Evolutionary conservation across 2,797 vertebrate species (phyloP).

Genomic region (Hippoglossus hippoglossus): DNA sequence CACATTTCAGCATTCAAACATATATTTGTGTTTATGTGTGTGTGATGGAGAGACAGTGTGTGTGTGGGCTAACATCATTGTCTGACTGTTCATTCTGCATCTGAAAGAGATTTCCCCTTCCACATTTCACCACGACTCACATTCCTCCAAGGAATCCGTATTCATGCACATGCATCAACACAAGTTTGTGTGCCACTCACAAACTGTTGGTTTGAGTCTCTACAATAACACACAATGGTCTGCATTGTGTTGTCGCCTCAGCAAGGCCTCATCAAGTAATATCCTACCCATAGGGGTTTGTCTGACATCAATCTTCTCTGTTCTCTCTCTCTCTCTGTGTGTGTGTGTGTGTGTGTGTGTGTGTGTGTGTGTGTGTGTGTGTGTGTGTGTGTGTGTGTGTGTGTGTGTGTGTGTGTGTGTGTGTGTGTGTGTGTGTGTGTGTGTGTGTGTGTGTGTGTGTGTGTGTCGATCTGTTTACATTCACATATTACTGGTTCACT

Average conservation of each 20-base stretch:
- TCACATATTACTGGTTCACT: constrained; percentile 70
- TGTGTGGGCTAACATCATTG: constrained; percentile 41
- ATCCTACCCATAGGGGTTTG: constrained; percentile 63
- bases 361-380: constrained; percentile 8
- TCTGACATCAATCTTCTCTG: constrained; percentile 53
- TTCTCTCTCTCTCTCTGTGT: constrained; percentile 1
- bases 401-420: not conserved
- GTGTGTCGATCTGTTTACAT: constrained; percentile 63
- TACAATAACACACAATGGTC: constrained; percentile 48
- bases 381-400: constrained; percentile 23
- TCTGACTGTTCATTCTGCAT: constrained; percentile 53
- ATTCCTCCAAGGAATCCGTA: constrained; percentile 51
- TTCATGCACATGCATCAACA: constrained; percentile 6
- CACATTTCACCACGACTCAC: constrained; percentile 52
- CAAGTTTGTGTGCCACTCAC: constrained; percentile 39
- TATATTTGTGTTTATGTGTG: not conserved
- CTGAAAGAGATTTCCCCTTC: constrained; percentile 52
- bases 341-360: constrained; percentile 23
- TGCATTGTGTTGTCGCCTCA: constrained; percentile 45
- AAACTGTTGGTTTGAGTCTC: constrained; percentile 48
- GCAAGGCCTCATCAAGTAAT: constrained; percentile 64
- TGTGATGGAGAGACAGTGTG: not conserved
- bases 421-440: constrained; percentile 11
- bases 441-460: constrained; percentile 13
- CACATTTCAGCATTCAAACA: constrained; percentile 3